Base-by-base conservation (phyloP, 2,888 invertebrate genomes). In the Hylaea fasciaria region DNA sequence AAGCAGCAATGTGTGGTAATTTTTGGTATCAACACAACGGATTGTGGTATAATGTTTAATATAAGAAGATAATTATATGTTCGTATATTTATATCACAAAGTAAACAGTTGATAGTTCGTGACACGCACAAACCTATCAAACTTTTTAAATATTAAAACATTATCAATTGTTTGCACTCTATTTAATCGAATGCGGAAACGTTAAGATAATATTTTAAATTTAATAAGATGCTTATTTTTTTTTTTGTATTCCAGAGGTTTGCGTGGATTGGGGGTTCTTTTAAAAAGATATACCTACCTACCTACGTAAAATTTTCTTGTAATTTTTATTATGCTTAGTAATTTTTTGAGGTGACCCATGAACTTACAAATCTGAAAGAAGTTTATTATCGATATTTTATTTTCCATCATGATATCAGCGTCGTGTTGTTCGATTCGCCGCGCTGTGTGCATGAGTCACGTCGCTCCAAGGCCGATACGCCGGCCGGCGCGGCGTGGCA, bases 401-500 rank as follows among this genome's bases (percentile, higher is more conserved):
- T 13, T 70, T 77, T 77, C 77, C 78, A 69, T 77, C 78, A 77
- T 76, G 80, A 78, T 71, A 72, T 69, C 68, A 64, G 68, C 50
- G 39, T 44, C 73, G 74, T 78, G 80, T 73, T 74, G 68, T 72
- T 76, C 74, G 76, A 82, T 82, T 81, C 71, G 64, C 64, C 46
- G 53, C 56, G 64, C 54, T 48, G 53, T 53, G 59, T 55, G 49
- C 74, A 71, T 87, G 88, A 89, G 68, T 89, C 89, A 87, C 74
- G 74, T 65, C 58, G 58, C 64, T 40, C 77, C 89, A 89, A 90
- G 90, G 90, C 87, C 90, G 74, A 69, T 65, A 46, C 65, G 84
- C 91, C 91, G 89, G 90, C 90, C 89, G 91, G 90, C 86, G 62
- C 68, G 61, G 77, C 85, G 69, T 86, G 76, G 83, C 86, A 88